Percentiles rank a stretch among this genome's conserved stretches.
phyloP scores from a whole-genome alignment of 1,140 invertebrate genomes.

The Bombus impatiens region DNA sequence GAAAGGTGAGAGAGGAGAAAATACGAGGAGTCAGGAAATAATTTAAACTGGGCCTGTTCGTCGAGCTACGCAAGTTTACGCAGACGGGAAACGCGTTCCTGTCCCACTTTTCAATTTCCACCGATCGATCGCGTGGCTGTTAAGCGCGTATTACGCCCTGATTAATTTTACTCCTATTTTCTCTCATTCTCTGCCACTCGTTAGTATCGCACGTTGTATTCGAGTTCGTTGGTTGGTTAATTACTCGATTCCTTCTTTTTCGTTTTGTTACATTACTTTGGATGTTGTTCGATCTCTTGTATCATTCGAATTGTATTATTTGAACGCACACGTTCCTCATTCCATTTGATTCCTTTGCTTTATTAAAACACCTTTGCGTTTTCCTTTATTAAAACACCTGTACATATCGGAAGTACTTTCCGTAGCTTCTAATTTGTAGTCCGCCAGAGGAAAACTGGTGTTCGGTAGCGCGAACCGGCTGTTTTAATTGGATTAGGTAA shows the following conservation, averaged over 20 bases:
- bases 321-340: background rate
- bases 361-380: background rate
- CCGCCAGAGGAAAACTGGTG: too few species aligned
- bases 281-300: too few species aligned
- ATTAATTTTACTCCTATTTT: conserved; percentile 70
- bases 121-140: background rate
- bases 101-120: too few species aligned
- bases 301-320: background rate
- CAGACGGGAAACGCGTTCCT: too few species aligned
- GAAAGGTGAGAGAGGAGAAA: too few species aligned
- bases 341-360: background rate
- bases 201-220: background rate
- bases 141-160: conserved; percentile 65
- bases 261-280: background rate
- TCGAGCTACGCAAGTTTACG: too few species aligned
- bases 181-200: conserved; percentile 34
- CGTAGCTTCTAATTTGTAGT: background rate
- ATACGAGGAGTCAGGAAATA: too few species aligned
- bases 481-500: background rate
- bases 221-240: background rate
- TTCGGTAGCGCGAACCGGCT: background rate
- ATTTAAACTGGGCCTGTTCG: too few species aligned
- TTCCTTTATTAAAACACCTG: background rate
- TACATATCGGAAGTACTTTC: background rate
- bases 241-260: background rate